phyloP scores from a whole-genome alignment of 2,888 invertebrate species.

The Xestia c-nigrum region DNA sequence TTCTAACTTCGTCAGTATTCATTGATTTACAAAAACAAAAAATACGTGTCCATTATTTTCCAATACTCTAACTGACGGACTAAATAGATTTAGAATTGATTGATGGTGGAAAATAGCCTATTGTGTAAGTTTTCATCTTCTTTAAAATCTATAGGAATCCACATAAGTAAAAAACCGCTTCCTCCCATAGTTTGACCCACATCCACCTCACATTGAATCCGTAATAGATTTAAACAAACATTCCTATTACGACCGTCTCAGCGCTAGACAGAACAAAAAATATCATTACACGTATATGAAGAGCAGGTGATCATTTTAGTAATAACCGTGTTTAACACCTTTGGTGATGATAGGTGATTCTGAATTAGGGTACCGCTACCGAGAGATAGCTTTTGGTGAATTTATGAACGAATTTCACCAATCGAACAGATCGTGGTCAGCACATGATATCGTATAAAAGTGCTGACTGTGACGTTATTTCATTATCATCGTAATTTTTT shows the following conservation, averaged over 20 bases:
- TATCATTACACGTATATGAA: constrained; percentile 76
- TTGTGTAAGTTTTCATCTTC: too few species aligned
- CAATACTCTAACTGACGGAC: too few species aligned
- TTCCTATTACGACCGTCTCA: constrained; percentile 74
- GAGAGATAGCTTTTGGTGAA: not conserved
- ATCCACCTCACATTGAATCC: constrained; percentile 63
- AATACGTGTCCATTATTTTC: too few species aligned
- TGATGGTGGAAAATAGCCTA: too few species aligned
- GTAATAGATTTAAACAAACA: constrained; percentile 89
- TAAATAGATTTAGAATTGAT: too few species aligned
- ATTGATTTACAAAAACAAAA: too few species aligned
- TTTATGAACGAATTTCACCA: not conserved
- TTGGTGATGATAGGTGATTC: constrained; percentile 73
- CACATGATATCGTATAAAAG: not conserved
- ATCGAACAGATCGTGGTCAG: not conserved
- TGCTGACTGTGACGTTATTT: not conserved
- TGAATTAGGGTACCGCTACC: constrained; percentile 64
- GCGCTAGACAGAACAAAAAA: constrained; percentile 73
- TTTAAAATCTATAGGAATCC: not conserved
- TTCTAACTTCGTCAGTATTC: too few species aligned
- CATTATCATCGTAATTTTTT: too few species aligned
- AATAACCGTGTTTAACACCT: constrained; percentile 77
- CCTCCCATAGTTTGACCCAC: constrained; percentile 61
- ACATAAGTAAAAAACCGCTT: not conserved
- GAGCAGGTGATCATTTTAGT: constrained; percentile 80